phyloP scores from a whole-genome alignment of 1,140 invertebrate genomes.

The Paraescarpia echinospica region DNA sequence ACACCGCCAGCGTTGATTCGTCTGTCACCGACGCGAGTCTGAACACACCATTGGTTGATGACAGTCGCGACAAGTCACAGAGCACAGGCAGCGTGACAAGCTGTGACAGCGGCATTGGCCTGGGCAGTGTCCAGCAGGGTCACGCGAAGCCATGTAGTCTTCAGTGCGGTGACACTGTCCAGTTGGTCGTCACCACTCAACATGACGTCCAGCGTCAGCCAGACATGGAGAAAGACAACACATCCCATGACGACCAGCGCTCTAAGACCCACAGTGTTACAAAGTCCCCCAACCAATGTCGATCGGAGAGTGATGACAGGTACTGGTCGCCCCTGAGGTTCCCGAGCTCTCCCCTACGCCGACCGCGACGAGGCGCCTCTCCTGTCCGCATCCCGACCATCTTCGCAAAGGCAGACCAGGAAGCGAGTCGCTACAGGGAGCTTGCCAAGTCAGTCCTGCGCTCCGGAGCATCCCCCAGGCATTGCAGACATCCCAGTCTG shows the following conservation, averaged over 20 bases:
- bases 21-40: neutral
- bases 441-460: slow-evolving; percentile 24
- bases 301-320: slow-evolving; percentile 27
- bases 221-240: neutral
- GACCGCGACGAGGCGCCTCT: slow-evolving; percentile 36
- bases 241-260: neutral
- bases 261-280: neutral
- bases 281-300: slow-evolving; percentile 11
- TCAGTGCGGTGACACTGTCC: neutral
- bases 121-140: neutral
- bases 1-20: neutral
- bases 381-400: slow-evolving; percentile 48
- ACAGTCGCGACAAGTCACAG: neutral
- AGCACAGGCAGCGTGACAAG: neutral
- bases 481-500: neutral
- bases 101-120: neutral
- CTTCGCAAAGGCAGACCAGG: slow-evolving; percentile 40
- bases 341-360: slow-evolving; percentile 35
- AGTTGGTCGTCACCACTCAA: neutral
- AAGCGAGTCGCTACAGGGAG: slow-evolving; percentile 29
- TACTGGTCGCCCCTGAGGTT: slow-evolving; percentile 40
- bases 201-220: neutral
- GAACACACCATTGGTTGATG: neutral
- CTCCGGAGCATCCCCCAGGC: neutral
- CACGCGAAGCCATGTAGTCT: neutral